A percentile compares a stretch with the other conserved stretches of the same genome.
phyloP scores from a whole-genome alignment of 2,113 vertebrate genomes.

The Coregonus clupeaformis region DNA sequence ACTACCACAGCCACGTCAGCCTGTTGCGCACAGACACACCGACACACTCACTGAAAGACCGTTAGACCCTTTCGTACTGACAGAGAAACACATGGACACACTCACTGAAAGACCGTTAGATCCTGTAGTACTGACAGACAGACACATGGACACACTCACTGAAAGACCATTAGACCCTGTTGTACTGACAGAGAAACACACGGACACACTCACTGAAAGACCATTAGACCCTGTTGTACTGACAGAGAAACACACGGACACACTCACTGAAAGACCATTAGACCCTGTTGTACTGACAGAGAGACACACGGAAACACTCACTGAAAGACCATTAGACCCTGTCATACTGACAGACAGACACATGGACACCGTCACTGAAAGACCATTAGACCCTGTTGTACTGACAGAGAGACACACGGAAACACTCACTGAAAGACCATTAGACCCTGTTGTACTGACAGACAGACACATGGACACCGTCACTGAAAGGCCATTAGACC shows the following conservation, averaged over 20 bases:
- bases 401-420: constrained; percentile 16
- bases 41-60: constrained; percentile 35
- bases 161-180: constrained; percentile 30
- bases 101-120: constrained; percentile 32
- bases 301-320: constrained; percentile 2
- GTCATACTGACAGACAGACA: not conserved
- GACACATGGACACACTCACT: constrained; percentile 11
- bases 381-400: not conserved
- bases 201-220: constrained; percentile 26
- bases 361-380: constrained; percentile 31
- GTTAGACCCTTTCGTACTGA: constrained; percentile 17
- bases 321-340: constrained; percentile 25
- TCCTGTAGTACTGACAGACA: constrained; percentile 19
- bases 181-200: constrained; percentile 15
- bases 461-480: constrained; percentile 35
- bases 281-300: constrained; percentile 18
- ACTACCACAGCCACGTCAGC: too few relatives aligned
- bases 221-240: constrained; percentile 18
- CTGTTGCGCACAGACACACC: too few relatives aligned
- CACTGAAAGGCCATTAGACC: not conserved
- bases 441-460: not conserved
- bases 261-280: constrained; percentile 31
- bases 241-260: constrained; percentile 6
- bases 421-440: constrained; percentile 32
- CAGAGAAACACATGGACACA: constrained; percentile 4